phyloP scores from a whole-genome alignment of 2,113 vertebrate species.

The Megalops atlanticus region DNA sequence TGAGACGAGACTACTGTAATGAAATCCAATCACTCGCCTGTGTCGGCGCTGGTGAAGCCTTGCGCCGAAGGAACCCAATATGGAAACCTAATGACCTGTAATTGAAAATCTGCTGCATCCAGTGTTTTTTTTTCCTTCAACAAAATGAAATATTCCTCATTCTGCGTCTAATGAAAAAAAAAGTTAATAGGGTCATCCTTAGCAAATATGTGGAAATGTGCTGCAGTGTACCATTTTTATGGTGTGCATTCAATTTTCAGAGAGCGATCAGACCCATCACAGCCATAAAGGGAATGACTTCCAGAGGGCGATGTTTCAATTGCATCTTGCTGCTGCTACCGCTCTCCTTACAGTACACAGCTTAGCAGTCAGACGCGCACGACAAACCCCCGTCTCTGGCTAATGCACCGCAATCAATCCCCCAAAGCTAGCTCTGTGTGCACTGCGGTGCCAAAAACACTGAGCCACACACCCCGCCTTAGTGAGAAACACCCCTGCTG shows the following conservation, averaged over 20 bases:
- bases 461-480: too few species aligned
- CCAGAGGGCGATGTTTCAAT: constrained; percentile 38
- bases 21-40: not conserved
- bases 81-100: constrained; percentile 43
- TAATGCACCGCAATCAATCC: too few species aligned
- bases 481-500: too few species aligned
- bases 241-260: constrained; percentile 46
- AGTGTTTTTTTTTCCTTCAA: too few species aligned
- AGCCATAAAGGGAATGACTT: constrained; percentile 40
- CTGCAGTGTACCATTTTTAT: constrained; percentile 45
- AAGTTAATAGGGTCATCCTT: constrained; percentile 30
- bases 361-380: too few species aligned
- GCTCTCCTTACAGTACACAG: too few species aligned
- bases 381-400: too few species aligned
- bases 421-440: too few species aligned
- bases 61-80: constrained; percentile 32
- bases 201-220: constrained; percentile 33
- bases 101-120: constrained; percentile 47
- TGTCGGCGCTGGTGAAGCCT: not conserved
- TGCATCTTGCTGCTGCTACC: constrained; percentile 22
- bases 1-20: not conserved
- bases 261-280: constrained; percentile 43
- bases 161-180: constrained; percentile 24
- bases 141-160: constrained; percentile 43
- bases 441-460: too few species aligned